These are phyloP conservation scores for Pygoscelis antarcticus DNA, from an alignment of 2,113 vertebrate species.

Conservation along the genomic window DNA sequence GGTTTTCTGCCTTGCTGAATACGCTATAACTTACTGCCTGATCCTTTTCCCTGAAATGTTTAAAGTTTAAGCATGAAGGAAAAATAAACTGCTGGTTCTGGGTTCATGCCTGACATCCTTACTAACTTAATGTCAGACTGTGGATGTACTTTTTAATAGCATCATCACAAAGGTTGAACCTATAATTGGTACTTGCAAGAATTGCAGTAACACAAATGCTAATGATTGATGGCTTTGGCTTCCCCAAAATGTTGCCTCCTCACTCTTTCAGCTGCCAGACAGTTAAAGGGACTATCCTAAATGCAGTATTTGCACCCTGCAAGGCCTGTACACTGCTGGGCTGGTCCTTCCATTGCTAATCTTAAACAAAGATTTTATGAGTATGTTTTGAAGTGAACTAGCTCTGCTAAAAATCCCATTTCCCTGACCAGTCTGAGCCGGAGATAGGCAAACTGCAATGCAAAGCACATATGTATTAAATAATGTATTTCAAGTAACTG, in stretches of 20 bases:
- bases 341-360: not conserved
- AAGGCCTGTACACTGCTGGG: not conserved
- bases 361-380: constrained; percentile 45
- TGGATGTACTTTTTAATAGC: not conserved
- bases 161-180: not conserved
- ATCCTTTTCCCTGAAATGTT: not conserved
- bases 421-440: not conserved
- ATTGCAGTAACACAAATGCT: not conserved
- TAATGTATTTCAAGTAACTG: constrained; percentile 32
- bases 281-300: not conserved
- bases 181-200: not conserved
- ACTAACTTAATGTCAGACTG: not conserved
- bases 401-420: constrained; percentile 31
- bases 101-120: not conserved
- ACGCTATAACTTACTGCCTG: not conserved
- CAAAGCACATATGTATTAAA: constrained; percentile 31
- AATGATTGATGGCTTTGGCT: not conserved
- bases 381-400: not conserved
- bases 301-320: not conserved
- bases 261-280: not conserved
- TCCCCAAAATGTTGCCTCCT: not conserved
- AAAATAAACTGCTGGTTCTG: not conserved
- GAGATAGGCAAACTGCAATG: not conserved
- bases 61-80: not conserved
- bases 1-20: not conserved